Evolutionary conservation across 2,797 vertebrate genomes (phyloP).

Genomic region (Halcyon badia): DNA sequence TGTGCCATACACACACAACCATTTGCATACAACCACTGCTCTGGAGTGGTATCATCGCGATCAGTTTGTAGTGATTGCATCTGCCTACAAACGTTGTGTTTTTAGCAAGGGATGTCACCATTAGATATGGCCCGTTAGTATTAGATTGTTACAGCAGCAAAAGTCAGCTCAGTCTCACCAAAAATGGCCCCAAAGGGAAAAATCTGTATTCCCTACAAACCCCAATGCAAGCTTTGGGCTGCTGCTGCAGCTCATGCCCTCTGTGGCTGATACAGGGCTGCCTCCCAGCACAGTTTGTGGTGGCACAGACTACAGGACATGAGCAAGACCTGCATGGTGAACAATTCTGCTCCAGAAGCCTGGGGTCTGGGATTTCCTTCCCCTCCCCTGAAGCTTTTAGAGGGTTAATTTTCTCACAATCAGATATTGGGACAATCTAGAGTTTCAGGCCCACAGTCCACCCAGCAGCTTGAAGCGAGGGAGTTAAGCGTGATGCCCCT

Average conservation of each 20-base stretch:
- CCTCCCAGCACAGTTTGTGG: neutral
- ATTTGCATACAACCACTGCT: neutral
- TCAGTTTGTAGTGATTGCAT: neutral
- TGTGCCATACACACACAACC: neutral
- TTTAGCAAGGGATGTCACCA: neutral
- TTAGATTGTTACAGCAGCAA: neutral
- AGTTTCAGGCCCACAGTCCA: constrained; percentile 76
- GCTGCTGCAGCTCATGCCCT: neutral
- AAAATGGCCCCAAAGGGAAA: neutral
- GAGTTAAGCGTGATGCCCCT: constrained; percentile 84
- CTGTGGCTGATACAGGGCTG: rapidly evolving
- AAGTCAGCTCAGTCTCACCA: neutral
- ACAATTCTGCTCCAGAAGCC: rapidly evolving
- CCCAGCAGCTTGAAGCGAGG: constrained; percentile 71
- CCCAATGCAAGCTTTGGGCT: neutral
- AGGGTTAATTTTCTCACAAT: constrained; percentile 83
- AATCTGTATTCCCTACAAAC: neutral
- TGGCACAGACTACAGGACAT: neutral
- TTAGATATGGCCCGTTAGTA: rapidly evolving
- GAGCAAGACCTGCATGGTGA: neutral
- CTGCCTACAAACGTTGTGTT: neutral
- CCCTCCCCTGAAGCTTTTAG: constrained; percentile 19
- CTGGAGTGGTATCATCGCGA: neutral
- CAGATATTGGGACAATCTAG: constrained; percentile 78
- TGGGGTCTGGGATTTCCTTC: neutral